Evolutionary conservation across 2,113 vertebrate genomes (phyloP).

Genomic region (Narcine bancroftii): DNA sequence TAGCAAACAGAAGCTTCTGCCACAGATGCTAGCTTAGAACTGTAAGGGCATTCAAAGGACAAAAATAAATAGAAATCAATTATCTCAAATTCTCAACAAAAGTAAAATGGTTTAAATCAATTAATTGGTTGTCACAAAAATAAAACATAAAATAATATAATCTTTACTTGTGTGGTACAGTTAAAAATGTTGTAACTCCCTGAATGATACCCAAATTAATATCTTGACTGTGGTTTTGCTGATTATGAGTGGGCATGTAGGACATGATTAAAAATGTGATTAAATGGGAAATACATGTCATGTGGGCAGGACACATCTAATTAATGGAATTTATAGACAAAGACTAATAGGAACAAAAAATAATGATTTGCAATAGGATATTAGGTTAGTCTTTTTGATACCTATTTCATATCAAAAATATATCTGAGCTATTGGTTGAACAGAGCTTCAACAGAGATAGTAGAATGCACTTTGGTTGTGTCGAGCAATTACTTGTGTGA

Average conservation of each 20-base stretch:
- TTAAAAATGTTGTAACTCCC: not conserved
- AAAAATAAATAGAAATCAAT: not conserved
- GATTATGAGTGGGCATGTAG: no score
- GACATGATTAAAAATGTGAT: constrained; percentile 21
- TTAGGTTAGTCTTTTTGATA: not conserved
- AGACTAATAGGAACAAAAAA: not conserved
- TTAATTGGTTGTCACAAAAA: not conserved
- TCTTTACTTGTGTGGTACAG: not conserved
- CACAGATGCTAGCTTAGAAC: no score
- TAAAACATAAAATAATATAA: not conserved
- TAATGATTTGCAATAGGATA: not conserved
- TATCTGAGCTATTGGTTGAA: constrained; percentile 14
- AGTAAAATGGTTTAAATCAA: not conserved
- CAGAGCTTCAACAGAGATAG: constrained; percentile 21
- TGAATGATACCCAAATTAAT: not conserved
- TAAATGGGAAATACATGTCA: constrained; percentile 5
- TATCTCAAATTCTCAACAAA: not conserved
- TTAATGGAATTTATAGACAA: constrained; percentile 5
- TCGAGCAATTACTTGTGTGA: constrained; percentile 23
- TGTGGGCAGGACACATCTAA: not conserved
- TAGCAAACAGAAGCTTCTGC: no score
- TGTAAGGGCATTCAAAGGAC: not conserved
- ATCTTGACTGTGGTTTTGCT: not conserved
- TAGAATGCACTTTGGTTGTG: not conserved
- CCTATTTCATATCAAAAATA: constrained; percentile 5